These are phyloP conservation scores for Drosophila formosana DNA, from an alignment of 2,888 invertebrate genomes.

Conservation along the genomic window DNA sequence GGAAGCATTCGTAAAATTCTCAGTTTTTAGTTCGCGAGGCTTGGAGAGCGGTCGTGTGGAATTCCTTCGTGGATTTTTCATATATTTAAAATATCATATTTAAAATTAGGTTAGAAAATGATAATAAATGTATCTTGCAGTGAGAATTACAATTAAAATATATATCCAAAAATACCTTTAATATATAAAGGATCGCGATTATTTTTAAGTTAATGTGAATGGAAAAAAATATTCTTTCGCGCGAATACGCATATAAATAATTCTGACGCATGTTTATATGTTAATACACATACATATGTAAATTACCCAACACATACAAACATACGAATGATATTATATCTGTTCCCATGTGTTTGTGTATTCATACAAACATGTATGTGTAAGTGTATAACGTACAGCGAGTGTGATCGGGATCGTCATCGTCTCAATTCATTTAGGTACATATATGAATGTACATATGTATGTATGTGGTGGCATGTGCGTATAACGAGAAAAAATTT, in stretches of 20 bases:
- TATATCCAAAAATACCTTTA: not conserved
- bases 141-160: not conserved
- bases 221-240: slow-evolving; percentile 18
- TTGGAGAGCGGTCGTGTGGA: slow-evolving; percentile 48
- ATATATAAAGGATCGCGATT: slow-evolving; percentile 22
- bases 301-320: slow-evolving; percentile 30
- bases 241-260: slow-evolving; percentile 5
- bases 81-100: slow-evolving; percentile 24
- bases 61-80: slow-evolving; percentile 28
- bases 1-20: slow-evolving; percentile 44
- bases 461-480: slow-evolving; percentile 40
- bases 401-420: slow-evolving; percentile 49
- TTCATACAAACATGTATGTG: slow-evolving; percentile 19
- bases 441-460: slow-evolving; percentile 11
- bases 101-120: slow-evolving; percentile 15
- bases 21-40: slow-evolving; percentile 58
- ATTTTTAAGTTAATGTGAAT: slow-evolving; percentile 5
- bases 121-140: not conserved
- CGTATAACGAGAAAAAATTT: slow-evolving; percentile 44
- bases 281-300: slow-evolving; percentile 23
- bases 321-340: slow-evolving; percentile 17
- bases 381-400: slow-evolving; percentile 28
- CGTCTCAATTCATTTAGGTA: slow-evolving; percentile 29
- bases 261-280: slow-evolving; percentile 9
- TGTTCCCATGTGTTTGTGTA: slow-evolving; percentile 13